Evolutionary conservation across 64 coral and sea anemone species (phyloP), one percentile per base, ranked within the genome.

Genomic region (Actinia equina): DNA sequence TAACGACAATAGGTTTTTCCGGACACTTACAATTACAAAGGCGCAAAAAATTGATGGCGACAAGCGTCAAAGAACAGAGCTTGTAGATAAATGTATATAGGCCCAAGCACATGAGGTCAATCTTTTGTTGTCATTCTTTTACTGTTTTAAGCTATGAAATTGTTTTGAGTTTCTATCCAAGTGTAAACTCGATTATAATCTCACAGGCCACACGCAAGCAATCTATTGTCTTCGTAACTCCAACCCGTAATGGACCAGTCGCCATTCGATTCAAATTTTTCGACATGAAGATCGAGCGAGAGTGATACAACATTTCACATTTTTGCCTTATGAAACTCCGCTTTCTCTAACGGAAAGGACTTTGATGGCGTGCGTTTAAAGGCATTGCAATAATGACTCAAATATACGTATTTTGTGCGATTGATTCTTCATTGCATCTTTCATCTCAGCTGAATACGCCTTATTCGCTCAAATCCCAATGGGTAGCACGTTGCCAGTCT

Each of bases 91-190:
- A 62, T 91, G 54, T 59, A 55, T 71, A 42, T 52, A 54, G 54
- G 80, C 25, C 77, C 89, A 57, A 83, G 82, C 83, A 85, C 83
- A 45, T 69, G n/a, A 71, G 43, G 62, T 42, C 80, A 63, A 19
- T 17, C 54, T 82, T 88, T 88, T 88, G 87, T 88, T 88, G 80
- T 88, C 87, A 88, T 88, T 82, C 77, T 88, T 88, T 82, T 49
- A 52, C 78, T 81, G 78, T 81, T 81, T 81, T 81, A 81, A 81
- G 78, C 78, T 52, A 81, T 52, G 49, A 49, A 49, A 81, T 81
- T 81, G 78, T 81, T 81, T 49, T 81, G 43, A 49, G 27, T 81
- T 81, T 20, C 27, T 10, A 49, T 37, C 78, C 43, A 49, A 49
- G 49, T 81, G 49, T 20, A 81, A 81, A 45, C 22, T 81, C 25